These are phyloP conservation scores for Eurystomus glaucurus DNA, from an alignment of 2,797 vertebrate species.

Conservation along the genomic window DNA sequence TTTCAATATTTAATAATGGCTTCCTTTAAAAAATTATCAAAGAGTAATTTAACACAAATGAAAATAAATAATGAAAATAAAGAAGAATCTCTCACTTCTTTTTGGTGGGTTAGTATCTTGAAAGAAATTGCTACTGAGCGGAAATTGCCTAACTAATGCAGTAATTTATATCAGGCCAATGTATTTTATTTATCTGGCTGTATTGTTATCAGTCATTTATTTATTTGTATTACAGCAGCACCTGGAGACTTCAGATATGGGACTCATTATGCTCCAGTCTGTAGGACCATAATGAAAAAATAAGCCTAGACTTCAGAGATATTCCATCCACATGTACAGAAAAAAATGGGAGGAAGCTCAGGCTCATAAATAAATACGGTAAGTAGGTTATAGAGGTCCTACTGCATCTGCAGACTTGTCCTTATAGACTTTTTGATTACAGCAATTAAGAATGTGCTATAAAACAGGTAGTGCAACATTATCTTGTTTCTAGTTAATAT, in stretches of 20 bases:
- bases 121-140: background rate
- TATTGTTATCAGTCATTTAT: conserved; percentile 18
- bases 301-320: background rate
- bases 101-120: background rate
- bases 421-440: background rate
- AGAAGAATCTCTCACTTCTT: background rate
- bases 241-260: background rate
- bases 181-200: conserved; percentile 33
- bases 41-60: background rate
- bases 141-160: conserved; percentile 28
- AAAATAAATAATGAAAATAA: background rate
- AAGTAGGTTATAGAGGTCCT: background rate
- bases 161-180: background rate
- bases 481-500: conserved; percentile 41
- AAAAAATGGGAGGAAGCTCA: background rate
- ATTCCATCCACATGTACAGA: background rate
- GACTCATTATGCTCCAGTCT: background rate
- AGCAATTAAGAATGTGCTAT: conserved; percentile 11
- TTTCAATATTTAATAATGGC: background rate
- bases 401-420: background rate
- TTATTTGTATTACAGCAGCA: conserved; percentile 14
- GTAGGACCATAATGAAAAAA: background rate
- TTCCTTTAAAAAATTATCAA: background rate
- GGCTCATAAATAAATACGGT: background rate
- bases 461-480: background rate